Evolutionary conservation across 2,797 vertebrate species (phyloP).

Genomic region (Clarias platycephalus): DNA sequence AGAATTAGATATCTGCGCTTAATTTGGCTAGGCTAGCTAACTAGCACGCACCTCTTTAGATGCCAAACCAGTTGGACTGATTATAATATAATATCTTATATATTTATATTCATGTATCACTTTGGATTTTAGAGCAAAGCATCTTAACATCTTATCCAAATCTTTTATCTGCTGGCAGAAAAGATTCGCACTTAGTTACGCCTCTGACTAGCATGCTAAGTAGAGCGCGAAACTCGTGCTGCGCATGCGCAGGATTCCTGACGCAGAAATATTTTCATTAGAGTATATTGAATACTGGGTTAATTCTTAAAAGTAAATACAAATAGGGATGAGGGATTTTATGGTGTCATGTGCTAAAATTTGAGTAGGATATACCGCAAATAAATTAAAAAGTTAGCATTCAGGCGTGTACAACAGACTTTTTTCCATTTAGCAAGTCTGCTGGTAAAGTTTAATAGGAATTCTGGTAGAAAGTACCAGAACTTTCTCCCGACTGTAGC

Average conservation of each 20-base stretch:
- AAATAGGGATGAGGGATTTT: background rate
- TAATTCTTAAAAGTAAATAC: no score
- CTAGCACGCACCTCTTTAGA: background rate
- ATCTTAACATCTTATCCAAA: conserved; percentile 20
- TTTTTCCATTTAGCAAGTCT: background rate
- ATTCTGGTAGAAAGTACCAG: background rate
- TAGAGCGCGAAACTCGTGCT: background rate
- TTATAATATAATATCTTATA: background rate
- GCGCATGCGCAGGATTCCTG: conserved; percentile 21
- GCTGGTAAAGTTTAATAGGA: background rate
- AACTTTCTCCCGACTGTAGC: background rate
- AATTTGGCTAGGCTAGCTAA: background rate
- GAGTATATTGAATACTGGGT: background rate
- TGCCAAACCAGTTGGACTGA: background rate
- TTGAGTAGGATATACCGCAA: background rate
- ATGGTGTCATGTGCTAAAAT: background rate
- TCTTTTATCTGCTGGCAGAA: background rate
- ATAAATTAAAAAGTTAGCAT: background rate
- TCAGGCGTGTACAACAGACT: background rate
- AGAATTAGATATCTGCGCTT: background rate
- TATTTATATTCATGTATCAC: background rate
- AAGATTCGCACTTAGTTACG: background rate
- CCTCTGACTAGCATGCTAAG: background rate
- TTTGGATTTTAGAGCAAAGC: background rate
- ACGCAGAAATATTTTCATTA: background rate